Evolutionary conservation across 2,113 vertebrate species (phyloP), one percentile per base, ranked within the genome.

Genomic region (Brachyistius frenatus): DNA sequence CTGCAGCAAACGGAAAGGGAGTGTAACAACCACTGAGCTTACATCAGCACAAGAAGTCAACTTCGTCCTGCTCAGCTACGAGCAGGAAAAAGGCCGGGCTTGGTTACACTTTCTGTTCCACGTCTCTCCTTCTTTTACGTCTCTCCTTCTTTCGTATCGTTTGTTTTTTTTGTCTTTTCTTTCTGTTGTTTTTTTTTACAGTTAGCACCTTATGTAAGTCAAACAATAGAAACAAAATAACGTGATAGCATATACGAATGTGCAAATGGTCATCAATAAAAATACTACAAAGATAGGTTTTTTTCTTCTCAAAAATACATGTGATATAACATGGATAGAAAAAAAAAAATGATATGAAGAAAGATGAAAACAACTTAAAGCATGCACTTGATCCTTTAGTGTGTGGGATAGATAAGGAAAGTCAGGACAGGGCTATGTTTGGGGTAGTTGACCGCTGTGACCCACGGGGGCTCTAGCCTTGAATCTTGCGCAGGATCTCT

Each of bases 401-500:
- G 91, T 91, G 72, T 62, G 36, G 78, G 71, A 6, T 53, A 47
- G 50, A 72, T 30, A 8, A 36, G 95, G 95, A 95, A 92, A 94
- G 94, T 96, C 65, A 63, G 63, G 80, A 67, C 7, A 58, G 74
- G 85, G 85, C 84, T 67, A 23, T 50, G 72, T 83, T 78, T 64
- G 76, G 85, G 86, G 71, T n/a, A 63, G 62, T 5, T 61, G 70
- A 50, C n/a, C 39, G 64, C 53, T 5, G n/a, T 0, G 57, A 47
- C 44, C 47, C 57, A 0, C 35, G 90, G 93, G 92, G 93, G 92
- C 30, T 89, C 96, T 96, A 98, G 93, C 97, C 97, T 95, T 98
- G 97, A 94, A 98, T 97, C 94, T 99, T 99, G 95, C 96, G 97
- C 94, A 98, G 96, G 76, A 98, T 97, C 94, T 99, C 97, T 36